Percentiles rank a stretch among this genome's conserved stretches.
phyloP scores from a whole-genome alignment of 2,888 invertebrate species.

The Dicranocentrus wangi region DNA sequence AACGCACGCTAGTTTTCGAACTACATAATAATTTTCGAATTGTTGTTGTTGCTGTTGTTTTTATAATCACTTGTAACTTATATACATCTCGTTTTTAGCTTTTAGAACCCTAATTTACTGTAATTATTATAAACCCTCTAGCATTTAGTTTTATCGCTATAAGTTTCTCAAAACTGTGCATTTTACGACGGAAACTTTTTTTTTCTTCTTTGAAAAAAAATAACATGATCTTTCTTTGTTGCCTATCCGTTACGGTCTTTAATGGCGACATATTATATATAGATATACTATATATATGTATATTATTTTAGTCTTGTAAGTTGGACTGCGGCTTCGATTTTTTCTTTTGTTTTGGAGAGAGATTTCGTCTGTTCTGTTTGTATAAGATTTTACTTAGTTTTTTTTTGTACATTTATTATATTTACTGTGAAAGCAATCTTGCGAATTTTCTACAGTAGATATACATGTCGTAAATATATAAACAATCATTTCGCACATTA shows the following conservation, averaged over 20 bases:
- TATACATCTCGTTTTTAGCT: too few species aligned
- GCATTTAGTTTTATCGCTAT: too few species aligned
- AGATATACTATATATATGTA: not conserved
- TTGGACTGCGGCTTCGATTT: conserved; percentile 8
- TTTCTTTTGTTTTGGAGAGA: conserved; percentile 49
- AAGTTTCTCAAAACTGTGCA: not conserved
- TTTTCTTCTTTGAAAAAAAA: too few species aligned
- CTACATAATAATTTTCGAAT: too few species aligned
- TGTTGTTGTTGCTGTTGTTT: too few species aligned
- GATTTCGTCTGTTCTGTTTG: conserved; percentile 64
- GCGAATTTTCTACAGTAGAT: not conserved
- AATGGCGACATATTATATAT: too few species aligned
- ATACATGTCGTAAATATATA: not conserved
- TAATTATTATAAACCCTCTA: too few species aligned
- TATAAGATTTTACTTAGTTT: conserved; percentile 33
- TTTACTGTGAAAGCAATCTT: conserved; percentile 9
- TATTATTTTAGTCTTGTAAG: conserved; percentile 25
- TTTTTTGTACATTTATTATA: conserved; percentile 39
- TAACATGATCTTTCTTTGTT: conserved; percentile 41
- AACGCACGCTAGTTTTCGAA: too few species aligned
- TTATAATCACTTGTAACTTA: too few species aligned
- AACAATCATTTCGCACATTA: not conserved
- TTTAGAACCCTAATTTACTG: too few species aligned
- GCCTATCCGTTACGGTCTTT: too few species aligned
- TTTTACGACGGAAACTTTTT: conserved; percentile 5